These are phyloP conservation scores for Crocuta crocuta DNA, from an alignment of 2,113 vertebrate genomes.

Conservation along the genomic window DNA sequence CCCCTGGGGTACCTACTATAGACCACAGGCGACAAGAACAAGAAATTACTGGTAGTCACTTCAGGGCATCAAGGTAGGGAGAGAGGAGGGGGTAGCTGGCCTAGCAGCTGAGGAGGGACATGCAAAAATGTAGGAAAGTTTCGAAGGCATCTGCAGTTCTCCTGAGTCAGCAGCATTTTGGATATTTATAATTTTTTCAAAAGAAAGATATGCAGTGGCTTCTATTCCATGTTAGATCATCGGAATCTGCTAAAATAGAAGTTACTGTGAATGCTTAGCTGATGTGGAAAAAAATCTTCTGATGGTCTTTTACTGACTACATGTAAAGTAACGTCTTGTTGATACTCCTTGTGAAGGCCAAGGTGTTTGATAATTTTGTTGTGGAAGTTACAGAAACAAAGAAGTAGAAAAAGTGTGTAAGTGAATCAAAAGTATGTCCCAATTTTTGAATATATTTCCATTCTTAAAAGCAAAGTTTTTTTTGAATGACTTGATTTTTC, in stretches of 20 bases:
- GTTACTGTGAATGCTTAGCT: neutral
- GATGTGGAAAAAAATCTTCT: neutral
- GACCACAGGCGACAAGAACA: neutral
- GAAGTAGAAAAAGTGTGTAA: neutral
- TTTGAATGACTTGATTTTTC: neutral
- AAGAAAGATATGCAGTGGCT: neutral
- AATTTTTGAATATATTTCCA: neutral
- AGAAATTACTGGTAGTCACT: neutral
- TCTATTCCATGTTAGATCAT: neutral
- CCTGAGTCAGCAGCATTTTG: neutral
- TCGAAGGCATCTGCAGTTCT: neutral
- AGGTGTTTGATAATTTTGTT: neutral
- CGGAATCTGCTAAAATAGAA: slow-evolving; percentile 38
- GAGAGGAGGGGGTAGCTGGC: neutral
- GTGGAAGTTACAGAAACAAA: neutral
- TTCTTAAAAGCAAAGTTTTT: neutral
- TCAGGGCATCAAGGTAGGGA: neutral
- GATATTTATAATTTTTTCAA: slow-evolving; percentile 8
- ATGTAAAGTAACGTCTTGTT: neutral
- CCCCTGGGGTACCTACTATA: neutral
- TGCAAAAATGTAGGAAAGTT: neutral
- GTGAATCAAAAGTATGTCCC: neutral
- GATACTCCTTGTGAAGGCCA: neutral
- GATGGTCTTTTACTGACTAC: neutral
- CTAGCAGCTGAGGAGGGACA: neutral